Conservation (phyloP, 2,797 vertebrate genomes). For the Gallirallus australis region DNA sequence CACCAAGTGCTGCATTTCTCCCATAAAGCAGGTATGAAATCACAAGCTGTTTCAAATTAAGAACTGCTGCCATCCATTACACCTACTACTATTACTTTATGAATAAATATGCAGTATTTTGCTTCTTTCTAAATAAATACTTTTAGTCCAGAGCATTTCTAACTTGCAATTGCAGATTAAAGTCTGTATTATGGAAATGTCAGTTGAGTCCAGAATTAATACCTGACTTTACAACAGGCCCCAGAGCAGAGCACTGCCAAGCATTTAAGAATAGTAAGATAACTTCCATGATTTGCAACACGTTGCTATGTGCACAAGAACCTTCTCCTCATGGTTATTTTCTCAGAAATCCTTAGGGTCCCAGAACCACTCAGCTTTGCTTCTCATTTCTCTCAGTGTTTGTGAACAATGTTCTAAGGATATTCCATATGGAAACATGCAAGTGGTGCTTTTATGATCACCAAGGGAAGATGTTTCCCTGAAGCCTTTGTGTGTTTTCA, state of each 20-base stretch:
- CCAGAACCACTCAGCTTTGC: slow-evolving; percentile 53
- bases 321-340: not conserved
- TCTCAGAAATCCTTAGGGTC: slow-evolving; percentile 40
- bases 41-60: not conserved
- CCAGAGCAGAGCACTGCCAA: not conserved
- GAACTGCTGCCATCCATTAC: not conserved
- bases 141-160: not conserved
- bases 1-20: not conserved
- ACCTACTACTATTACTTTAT: not conserved
- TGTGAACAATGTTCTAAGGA: slow-evolving; percentile 62
- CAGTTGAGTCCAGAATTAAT: not conserved
- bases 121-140: not conserved
- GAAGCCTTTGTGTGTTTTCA: slow-evolving; percentile 76
- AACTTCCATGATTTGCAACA: slow-evolving; percentile 15
- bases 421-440: slow-evolving; percentile 49
- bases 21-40: not conserved
- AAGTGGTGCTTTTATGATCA: slow-evolving; percentile 72
- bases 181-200: not conserved
- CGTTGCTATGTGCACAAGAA: not conserved
- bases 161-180: not conserved
- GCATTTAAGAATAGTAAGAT: not conserved
- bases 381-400: slow-evolving; percentile 48
- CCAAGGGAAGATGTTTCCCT: slow-evolving; percentile 75
- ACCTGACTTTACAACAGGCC: not conserved
- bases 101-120: not conserved